Conservation (phyloP, 2,888 invertebrate genomes). For the Dasysyrphus tricinctus region DNA sequence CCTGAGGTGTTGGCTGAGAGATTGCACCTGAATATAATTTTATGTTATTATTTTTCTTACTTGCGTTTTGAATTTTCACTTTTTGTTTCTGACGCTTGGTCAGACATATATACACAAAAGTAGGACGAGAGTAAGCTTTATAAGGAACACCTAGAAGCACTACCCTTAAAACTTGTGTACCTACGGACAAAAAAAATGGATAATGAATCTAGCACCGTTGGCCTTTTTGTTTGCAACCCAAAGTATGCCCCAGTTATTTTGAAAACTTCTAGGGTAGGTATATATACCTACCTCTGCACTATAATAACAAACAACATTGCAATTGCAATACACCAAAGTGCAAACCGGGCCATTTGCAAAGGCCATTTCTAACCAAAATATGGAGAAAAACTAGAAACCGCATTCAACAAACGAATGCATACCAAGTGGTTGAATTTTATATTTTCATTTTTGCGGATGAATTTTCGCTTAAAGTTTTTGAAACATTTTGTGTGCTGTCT, state of each 20-base stretch:
- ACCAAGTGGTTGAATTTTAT: slow-evolving; percentile 50
- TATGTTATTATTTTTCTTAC: slow-evolving; percentile 60
- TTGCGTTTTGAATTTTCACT: slow-evolving; percentile 47
- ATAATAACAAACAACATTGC: slow-evolving; percentile 37
- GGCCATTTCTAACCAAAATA: slow-evolving; percentile 55
- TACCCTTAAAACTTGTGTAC: neutral
- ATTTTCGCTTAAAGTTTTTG: slow-evolving; percentile 60
- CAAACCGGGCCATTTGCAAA: slow-evolving; percentile 53
- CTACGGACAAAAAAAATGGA: neutral
- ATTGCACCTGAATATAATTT: slow-evolving; percentile 61
- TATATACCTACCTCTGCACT: neutral
- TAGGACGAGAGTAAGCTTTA: neutral
- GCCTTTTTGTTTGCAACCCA: slow-evolving; percentile 47
- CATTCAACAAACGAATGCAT: slow-evolving; percentile 66
- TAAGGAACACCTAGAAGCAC: slow-evolving; percentile 1
- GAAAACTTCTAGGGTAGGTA: slow-evolving; percentile 17
- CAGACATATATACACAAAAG: slow-evolving; percentile 23
- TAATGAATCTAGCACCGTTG: slow-evolving; percentile 47
- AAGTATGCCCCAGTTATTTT: slow-evolving; percentile 48
- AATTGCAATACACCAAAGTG: slow-evolving; percentile 35
- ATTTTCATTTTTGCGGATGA: slow-evolving; percentile 44
- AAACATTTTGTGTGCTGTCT: slow-evolving; percentile 48
- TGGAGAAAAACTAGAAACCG: slow-evolving; percentile 52
- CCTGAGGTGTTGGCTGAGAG: slow-evolving; percentile 52
- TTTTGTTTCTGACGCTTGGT: slow-evolving; percentile 37